These are phyloP conservation scores for Vulpes lagopus DNA, from an alignment of 2,113 vertebrate species.

Conservation along the genomic window DNA sequence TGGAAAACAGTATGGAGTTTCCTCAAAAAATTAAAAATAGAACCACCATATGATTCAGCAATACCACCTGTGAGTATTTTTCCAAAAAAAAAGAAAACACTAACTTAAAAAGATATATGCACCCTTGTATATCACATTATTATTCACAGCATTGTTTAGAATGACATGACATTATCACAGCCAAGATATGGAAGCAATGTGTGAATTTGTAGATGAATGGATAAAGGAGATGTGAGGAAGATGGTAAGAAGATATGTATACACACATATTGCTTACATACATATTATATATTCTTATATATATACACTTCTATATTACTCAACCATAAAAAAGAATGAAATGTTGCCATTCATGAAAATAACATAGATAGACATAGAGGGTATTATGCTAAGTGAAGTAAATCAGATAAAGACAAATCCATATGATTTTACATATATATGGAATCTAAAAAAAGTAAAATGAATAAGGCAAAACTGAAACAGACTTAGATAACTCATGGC, in stretches of 20 bases:
- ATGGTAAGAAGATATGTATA: background rate
- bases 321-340: background rate
- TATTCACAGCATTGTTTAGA: background rate
- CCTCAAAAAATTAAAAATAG: background rate
- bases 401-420: background rate
- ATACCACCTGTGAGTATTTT: background rate
- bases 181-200: background rate
- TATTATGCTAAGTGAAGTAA: background rate
- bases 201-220: background rate
- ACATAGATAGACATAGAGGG: background rate
- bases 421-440: background rate
- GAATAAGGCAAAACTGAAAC: background rate
- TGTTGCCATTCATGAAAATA: background rate
- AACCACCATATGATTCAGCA: background rate
- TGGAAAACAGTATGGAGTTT: background rate
- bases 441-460: background rate
- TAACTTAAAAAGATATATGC: background rate
- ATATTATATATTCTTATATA: background rate
- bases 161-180: background rate
- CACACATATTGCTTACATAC: background rate
- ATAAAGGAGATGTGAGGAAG: background rate
- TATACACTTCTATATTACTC: background rate
- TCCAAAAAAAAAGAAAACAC: background rate
- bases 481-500: background rate
- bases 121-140: background rate